phyloP scores from a whole-genome alignment of 2,113 vertebrate species.

The Morone chrysops region DNA sequence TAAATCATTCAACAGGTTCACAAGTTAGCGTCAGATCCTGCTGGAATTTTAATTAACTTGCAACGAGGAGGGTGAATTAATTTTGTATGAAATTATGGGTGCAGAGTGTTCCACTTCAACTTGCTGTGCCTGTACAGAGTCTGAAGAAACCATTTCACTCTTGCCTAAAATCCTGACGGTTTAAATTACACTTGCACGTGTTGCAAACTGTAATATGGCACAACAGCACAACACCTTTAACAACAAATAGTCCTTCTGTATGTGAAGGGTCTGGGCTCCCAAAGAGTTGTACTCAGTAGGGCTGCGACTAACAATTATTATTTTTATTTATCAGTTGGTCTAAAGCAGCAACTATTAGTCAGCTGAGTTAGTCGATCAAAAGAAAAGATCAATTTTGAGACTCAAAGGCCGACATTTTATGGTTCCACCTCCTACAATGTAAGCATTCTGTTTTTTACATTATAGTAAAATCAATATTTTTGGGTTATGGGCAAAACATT shows the following conservation, averaged over 20 bases:
- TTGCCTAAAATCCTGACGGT: not conserved
- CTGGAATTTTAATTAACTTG: slow-evolving; percentile 65
- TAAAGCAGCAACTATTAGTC: too few species aligned
- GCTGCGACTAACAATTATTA: not conserved
- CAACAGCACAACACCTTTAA: not conserved
- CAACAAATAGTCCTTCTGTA: not conserved
- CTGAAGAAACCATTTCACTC: slow-evolving; percentile 2
- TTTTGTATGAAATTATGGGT: slow-evolving; percentile 37
- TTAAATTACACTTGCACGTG: not conserved
- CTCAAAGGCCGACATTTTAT: not conserved
- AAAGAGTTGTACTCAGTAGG: not conserved
- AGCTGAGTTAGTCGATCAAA: too few species aligned
- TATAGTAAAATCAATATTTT: not conserved
- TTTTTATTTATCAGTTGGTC: too few species aligned
- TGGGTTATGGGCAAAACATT: not conserved
- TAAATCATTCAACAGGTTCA: slow-evolving; percentile 61
- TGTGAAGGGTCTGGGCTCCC: not conserved
- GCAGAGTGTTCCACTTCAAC: slow-evolving; percentile 12
- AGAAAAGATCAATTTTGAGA: too few species aligned
- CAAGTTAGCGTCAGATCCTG: slow-evolving; percentile 31
- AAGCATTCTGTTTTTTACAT: not conserved
- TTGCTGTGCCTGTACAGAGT: slow-evolving; percentile 1
- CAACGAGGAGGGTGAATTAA: slow-evolving; percentile 41
- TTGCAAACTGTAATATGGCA: not conserved
- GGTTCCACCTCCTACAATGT: not conserved